A percentile compares a stretch with the other conserved stretches of the same genome.
phyloP scores from a whole-genome alignment of 2,888 invertebrate genomes.

The Drosophila incognita region DNA sequence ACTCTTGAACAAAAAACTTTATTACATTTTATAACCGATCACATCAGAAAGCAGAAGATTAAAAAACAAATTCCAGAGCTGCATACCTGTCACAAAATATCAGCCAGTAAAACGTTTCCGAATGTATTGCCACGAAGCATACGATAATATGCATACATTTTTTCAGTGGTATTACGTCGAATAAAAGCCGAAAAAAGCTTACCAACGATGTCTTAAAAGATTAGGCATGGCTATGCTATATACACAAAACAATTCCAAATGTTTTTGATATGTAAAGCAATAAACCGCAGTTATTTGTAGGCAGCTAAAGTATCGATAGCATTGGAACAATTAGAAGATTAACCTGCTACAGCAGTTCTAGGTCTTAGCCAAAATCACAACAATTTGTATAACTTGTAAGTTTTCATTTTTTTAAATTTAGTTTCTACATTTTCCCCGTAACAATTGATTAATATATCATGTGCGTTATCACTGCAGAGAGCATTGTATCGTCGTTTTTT shows the following conservation, averaged over 20 bases:
- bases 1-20: not conserved
- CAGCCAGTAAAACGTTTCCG: conserved; percentile 1
- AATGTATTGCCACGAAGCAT: not conserved
- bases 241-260: not conserved
- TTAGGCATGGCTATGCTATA: not conserved
- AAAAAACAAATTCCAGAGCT: not conserved
- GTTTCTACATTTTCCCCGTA: not conserved
- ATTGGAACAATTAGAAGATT: not conserved
- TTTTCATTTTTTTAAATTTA: not conserved
- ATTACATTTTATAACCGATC: not conserved
- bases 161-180: not conserved
- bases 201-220: not conserved
- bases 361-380: not conserved
- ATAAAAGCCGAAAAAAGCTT: not conserved
- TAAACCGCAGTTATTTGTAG: not conserved
- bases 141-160: not conserved
- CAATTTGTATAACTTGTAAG: not conserved
- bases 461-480: conserved; percentile 49
- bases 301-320: not conserved
- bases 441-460: conserved; percentile 9
- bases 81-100: not conserved
- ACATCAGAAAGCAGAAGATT: not conserved
- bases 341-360: too few species aligned
- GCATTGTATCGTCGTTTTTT: conserved; percentile 25
- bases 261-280: not conserved